Percentiles rank a stretch among this genome's conserved stretches.
Conservation (phyloP, 2,113 vertebrate species). For the Spheniscus mendiculus region DNA sequence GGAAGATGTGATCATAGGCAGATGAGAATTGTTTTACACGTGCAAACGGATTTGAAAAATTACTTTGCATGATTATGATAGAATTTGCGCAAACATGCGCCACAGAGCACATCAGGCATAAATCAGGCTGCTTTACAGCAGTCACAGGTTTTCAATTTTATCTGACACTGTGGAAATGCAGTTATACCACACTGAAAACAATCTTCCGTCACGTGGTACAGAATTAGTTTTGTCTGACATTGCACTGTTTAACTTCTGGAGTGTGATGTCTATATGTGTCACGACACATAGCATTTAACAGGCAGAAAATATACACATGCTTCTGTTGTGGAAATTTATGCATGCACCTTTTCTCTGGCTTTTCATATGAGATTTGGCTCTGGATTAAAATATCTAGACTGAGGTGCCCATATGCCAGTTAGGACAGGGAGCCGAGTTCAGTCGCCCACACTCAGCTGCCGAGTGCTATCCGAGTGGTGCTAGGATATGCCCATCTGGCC, state of each 20-base stretch:
- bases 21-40: background rate
- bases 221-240: background rate
- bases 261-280: background rate
- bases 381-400: background rate
- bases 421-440: background rate
- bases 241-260: background rate
- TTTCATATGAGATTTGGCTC: background rate
- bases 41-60: background rate
- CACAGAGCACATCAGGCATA: background rate
- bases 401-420: background rate
- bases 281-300: background rate
- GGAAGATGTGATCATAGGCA: background rate
- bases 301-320: background rate
- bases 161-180: background rate
- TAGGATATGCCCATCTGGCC: background rate
- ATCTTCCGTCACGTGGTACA: background rate
- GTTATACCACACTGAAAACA: background rate
- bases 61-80: background rate
- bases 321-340: background rate
- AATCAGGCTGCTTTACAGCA: background rate
- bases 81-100: background rate
- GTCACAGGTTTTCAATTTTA: background rate
- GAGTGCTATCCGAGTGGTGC: background rate
- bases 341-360: background rate
- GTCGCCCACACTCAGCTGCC: background rate